A percentile compares a stretch with the other conserved stretches of the same genome.
These are phyloP conservation scores for Dasyprocta punctata DNA, from an alignment of 2,113 vertebrate genomes.

Conservation along the genomic window DNA sequence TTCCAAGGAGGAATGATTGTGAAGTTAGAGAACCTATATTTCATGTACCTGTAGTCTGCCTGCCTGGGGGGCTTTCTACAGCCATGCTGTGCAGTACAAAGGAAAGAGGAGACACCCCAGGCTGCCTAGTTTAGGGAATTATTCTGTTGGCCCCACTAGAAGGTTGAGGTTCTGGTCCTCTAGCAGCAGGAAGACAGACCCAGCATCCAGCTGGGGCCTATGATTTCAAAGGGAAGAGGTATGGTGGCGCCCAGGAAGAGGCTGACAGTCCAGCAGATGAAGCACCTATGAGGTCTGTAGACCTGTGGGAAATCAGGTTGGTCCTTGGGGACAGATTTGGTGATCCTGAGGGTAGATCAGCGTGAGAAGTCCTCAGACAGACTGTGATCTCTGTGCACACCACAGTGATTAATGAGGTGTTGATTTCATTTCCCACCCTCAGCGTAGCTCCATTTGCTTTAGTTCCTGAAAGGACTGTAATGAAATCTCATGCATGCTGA, in stretches of 20 bases:
- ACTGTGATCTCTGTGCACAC: background rate
- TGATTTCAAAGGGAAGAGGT: background rate
- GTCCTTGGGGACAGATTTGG: background rate
- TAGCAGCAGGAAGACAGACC: background rate
- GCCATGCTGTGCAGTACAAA: no score
- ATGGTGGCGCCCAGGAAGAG: background rate
- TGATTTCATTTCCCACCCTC: background rate
- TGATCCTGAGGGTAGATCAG: background rate
- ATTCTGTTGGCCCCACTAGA: background rate
- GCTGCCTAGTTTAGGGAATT: background rate
- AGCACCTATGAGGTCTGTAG: rapidly evolving
- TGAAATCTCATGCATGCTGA: conserved; percentile 8
- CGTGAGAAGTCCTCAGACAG: background rate
- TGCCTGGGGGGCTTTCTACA: background rate
- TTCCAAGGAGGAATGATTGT: background rate
- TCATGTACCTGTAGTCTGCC: background rate
- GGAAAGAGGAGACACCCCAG: background rate
- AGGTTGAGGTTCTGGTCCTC: background rate
- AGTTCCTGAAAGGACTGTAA: conserved; percentile 56
- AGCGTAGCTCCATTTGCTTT: background rate
- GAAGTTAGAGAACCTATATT: background rate
- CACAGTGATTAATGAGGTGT: background rate
- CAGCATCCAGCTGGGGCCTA: background rate
- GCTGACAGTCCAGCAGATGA: background rate
- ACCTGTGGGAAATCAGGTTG: background rate